phyloP scores from a whole-genome alignment of 1,140 invertebrate species.

The Stenopsyche tienmushanensis region DNA sequence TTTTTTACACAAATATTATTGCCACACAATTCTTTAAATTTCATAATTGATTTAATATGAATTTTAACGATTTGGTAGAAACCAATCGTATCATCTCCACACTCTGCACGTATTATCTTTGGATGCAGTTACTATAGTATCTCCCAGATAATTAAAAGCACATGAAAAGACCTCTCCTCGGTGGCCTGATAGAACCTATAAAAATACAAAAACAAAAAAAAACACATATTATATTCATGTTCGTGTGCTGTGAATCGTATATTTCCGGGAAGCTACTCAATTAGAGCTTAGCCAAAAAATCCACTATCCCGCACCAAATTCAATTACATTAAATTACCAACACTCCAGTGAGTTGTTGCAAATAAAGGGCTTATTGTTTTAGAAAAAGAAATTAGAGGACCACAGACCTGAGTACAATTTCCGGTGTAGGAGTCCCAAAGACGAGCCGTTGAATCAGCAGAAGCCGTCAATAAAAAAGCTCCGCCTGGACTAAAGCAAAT shows the following conservation, averaged over 20 bases:
- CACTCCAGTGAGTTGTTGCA: no score
- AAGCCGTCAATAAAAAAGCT: constrained; percentile 69
- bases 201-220: constrained; percentile 7
- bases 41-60: no score
- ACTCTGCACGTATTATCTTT: constrained; percentile 72
- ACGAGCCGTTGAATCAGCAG: constrained; percentile 71
- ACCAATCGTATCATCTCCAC: constrained; percentile 72
- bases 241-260: no score
- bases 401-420: constrained; percentile 65
- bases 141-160: constrained; percentile 75
- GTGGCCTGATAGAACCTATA: constrained; percentile 66
- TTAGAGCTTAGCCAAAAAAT: no score
- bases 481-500: constrained; percentile 79
- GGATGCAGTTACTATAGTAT: constrained; percentile 74
- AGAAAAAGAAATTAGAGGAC: no score
- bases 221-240: not conserved
- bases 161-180: constrained; percentile 79
- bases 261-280: not conserved
- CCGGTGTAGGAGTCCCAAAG: constrained; percentile 73
- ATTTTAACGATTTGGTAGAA: constrained; percentile 21
- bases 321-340: no score
- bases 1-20: no score
- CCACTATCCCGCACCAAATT: no score
- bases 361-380: no score
- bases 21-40: no score